phyloP scores from a whole-genome alignment of 2,113 vertebrate species.

The Morphnarchus princeps region DNA sequence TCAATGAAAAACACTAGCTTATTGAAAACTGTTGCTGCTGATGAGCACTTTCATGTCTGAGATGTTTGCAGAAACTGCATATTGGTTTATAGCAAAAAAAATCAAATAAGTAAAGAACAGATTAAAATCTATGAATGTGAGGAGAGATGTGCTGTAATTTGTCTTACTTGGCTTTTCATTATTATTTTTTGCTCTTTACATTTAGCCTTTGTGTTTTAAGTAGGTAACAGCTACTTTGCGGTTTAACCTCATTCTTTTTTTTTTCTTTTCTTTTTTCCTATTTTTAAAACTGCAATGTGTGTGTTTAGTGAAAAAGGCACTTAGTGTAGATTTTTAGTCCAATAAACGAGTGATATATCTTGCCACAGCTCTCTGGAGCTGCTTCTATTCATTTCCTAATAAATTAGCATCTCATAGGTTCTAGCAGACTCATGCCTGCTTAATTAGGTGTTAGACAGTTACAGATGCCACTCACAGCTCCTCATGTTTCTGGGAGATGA shows the following conservation, averaged over 20 bases:
- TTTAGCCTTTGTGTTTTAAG: neutral
- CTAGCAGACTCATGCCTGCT: neutral
- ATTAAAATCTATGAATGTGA: neutral
- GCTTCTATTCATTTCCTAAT: neutral
- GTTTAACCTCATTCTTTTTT: neutral
- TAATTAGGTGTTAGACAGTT: neutral
- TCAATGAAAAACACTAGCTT: neutral
- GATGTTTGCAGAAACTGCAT: neutral
- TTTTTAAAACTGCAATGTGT: neutral
- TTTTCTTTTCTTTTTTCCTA: fast-evolving
- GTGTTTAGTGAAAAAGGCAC: neutral
- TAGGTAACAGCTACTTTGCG: neutral
- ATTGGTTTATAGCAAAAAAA: neutral
- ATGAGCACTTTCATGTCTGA: neutral
- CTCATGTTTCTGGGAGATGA: neutral
- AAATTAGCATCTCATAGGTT: neutral
- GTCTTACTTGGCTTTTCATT: neutral
- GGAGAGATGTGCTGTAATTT: neutral
- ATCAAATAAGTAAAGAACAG: neutral
- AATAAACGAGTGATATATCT: neutral
- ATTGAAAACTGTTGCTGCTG: neutral
- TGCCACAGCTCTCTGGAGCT: neutral
- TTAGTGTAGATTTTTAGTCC: neutral
- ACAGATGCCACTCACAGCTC: neutral
- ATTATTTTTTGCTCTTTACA: neutral